Base-by-base conservation (phyloP, 1,140 invertebrate species). In the Paralvinella palmiformis region DNA sequence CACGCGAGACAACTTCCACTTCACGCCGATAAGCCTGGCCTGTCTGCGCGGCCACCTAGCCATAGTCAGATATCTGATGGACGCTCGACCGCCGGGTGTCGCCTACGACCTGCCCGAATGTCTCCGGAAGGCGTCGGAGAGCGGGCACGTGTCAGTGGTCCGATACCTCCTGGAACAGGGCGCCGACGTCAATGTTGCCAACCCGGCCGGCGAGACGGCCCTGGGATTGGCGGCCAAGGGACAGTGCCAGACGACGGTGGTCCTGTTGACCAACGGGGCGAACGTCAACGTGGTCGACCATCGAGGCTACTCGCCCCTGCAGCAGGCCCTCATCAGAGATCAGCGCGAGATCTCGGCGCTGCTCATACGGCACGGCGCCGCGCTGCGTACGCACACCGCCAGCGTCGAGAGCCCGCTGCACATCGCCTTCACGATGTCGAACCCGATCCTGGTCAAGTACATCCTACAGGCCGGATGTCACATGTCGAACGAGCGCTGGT, bases 361-460 rank as follows among this genome's bases (percentile, higher is more conserved):
- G 2, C 62, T 63, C 41, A 44, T 63, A 29, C 27, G 24, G 6
- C 62, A 63, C 37, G 48, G 62, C 35, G 50, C 24, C 27, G 32
- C 6, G 0, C 7, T 63, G 13, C 7, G 7, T 24, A 20, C 13
- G 22, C 33, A 24, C 3, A 29, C 3, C 24, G 22, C 27, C 7
- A 37, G 7, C 5, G n/a, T 36, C 5, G 62, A 63, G 29, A 55
- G 33, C 10, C 62, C 62, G 7, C 48, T 55, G 2, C 62, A 37
- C 22, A 33, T 56, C 20, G 62, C 62, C 1, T 55, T 17, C 15
- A 20, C 22, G 7, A 29, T 57, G 17, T 37, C 48, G 4, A 55
- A 63, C 31, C 62, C 62, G 20, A 24, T 63, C 10, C 50, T 63
- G 3, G 17, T 63, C n/a, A 63, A 63, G 32, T 55, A 27, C 27